Evolutionary conservation across 2,797 vertebrate species (phyloP).

Genomic region (Urocyon cinereoargenteus): DNA sequence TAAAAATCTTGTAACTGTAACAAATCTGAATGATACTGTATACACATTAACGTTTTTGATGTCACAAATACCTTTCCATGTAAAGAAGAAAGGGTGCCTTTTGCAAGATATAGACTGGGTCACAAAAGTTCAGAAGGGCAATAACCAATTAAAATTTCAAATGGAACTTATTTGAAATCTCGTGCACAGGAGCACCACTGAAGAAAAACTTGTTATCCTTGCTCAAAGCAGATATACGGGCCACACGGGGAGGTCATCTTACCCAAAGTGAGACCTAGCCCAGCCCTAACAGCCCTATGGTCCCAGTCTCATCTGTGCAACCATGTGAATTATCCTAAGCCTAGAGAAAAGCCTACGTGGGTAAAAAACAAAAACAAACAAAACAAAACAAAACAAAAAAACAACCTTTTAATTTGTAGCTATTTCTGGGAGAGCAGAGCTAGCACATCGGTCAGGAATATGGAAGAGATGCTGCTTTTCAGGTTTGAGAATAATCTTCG

Average conservation of each 20-base stretch:
- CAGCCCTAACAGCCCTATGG: not conserved
- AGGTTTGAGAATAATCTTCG: constrained; percentile 2
- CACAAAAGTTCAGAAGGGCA: constrained; percentile 44
- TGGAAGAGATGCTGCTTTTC: constrained; percentile 30
- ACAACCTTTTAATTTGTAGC: constrained; percentile 69
- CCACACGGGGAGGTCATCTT: not conserved
- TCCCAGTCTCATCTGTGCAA: constrained; percentile 36
- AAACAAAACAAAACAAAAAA: not conserved
- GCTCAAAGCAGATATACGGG: not conserved
- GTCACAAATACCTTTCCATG: not conserved
- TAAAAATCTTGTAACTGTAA: not conserved
- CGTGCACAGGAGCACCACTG: constrained; percentile 22
- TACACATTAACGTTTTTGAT: not conserved
- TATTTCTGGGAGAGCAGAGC: constrained; percentile 65
- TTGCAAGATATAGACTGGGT: not conserved
- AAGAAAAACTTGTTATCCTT: constrained; percentile 60
- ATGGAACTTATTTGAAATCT: constrained; percentile 51
- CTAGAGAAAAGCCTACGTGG: constrained; percentile 1
- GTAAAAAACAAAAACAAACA: not conserved
- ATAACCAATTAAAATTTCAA: constrained; percentile 60
- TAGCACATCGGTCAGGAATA: constrained; percentile 12
- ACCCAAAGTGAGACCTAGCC: not conserved
- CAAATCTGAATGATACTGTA: not conserved
- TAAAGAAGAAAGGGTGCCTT: constrained; percentile 36
- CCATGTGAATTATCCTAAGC: constrained; percentile 68